These are phyloP conservation scores for Ibidorhyncha struthersii DNA, from an alignment of 2,113 vertebrate genomes.

Conservation along the genomic window DNA sequence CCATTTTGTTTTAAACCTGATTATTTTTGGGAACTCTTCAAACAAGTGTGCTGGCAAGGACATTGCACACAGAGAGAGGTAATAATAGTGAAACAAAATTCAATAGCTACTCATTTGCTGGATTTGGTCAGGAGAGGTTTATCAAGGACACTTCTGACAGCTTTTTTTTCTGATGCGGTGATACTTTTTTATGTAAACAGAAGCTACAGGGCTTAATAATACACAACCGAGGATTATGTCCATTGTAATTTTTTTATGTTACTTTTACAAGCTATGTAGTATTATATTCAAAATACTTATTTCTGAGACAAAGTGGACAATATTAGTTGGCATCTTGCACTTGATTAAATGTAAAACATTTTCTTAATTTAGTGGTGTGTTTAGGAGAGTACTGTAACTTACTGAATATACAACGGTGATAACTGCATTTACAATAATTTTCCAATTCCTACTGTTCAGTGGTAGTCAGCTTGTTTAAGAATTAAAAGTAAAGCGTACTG, in stretches of 20 bases:
- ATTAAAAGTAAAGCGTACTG: background rate
- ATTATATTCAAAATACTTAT: conserved; percentile 43
- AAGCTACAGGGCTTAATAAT: conserved; percentile 59
- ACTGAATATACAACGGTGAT: conserved; percentile 35
- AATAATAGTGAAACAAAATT: background rate
- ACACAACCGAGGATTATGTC: conserved; percentile 44
- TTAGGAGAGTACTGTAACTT: conserved; percentile 54
- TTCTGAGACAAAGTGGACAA: conserved; percentile 32
- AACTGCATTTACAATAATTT: conserved; percentile 64
- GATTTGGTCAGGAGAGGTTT: conserved; percentile 58
- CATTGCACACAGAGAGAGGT: background rate
- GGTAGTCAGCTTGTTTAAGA: conserved; percentile 41
- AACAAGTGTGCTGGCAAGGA: background rate
- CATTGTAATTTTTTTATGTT: conserved; percentile 22
- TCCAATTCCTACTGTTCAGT: conserved; percentile 43
- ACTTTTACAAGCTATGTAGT: conserved; percentile 18
- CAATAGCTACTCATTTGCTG: background rate
- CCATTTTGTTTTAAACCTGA: background rate
- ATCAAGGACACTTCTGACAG: conserved; percentile 20
- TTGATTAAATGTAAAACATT: conserved; percentile 60
- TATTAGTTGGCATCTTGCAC: conserved; percentile 54
- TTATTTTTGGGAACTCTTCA: background rate
- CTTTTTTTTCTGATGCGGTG: background rate
- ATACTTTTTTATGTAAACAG: background rate
- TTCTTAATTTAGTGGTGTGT: conserved; percentile 60